These are phyloP conservation scores for Crenuchus spilurus DNA, from an alignment of 2,797 vertebrate species.

Conservation along the genomic window DNA sequence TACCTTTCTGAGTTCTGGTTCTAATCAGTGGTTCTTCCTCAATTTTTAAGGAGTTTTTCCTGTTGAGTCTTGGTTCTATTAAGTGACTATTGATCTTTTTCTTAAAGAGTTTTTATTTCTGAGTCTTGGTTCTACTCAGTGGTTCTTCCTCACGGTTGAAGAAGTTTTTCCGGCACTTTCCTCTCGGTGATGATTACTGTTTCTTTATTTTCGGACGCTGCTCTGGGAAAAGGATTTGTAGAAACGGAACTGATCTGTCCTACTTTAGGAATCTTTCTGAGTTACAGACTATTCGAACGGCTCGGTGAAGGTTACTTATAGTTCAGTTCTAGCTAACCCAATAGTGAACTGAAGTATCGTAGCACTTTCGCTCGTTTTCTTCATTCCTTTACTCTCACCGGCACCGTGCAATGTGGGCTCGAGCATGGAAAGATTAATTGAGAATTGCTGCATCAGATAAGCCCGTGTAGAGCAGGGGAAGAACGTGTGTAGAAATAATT, in stretches of 20 bases:
- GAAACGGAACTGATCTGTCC: neutral
- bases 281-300: neutral
- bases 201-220: no score
- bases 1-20: neutral
- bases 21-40: neutral
- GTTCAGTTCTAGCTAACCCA: neutral
- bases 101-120: neutral
- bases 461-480: slow-evolving; percentile 80
- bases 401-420: slow-evolving; percentile 30
- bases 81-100: no score
- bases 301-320: neutral
- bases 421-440: slow-evolving; percentile 79
- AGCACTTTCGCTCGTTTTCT: neutral
- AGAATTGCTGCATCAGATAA: slow-evolving; percentile 85
- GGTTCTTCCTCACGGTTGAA: neutral
- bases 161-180: no score
- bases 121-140: neutral
- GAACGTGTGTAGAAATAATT: slow-evolving; percentile 85
- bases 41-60: neutral
- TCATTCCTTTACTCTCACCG: neutral
- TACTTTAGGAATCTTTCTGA: neutral
- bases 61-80: no score
- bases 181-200: no score
- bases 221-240: neutral
- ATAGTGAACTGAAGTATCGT: neutral